phyloP scores from a whole-genome alignment of 2,888 invertebrate genomes.

The Caradrina kadenii region DNA sequence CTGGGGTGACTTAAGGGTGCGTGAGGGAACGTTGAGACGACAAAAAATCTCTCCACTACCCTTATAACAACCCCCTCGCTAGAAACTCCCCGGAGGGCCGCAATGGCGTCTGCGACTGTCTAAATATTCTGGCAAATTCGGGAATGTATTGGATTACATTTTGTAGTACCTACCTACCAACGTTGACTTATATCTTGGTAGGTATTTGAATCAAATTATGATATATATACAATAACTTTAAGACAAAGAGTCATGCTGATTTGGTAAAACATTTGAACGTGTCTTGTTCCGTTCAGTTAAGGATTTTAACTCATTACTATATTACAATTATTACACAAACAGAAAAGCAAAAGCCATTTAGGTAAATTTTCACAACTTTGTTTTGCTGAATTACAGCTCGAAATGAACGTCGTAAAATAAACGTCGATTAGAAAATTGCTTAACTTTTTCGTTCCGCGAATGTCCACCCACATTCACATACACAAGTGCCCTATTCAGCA shows the following conservation, averaged over 20 bases:
- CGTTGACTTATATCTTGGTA: background rate
- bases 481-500: background rate
- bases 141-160: slow-evolving; percentile 55
- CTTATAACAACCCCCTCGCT: slow-evolving; percentile 45
- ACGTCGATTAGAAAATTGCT: background rate
- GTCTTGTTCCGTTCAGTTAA: too few species aligned
- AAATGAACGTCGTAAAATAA: background rate
- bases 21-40: slow-evolving; percentile 62
- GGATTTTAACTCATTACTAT: too few species aligned
- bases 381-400: too few species aligned
- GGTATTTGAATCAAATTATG: slow-evolving; percentile 18
- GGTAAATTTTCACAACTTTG: too few species aligned
- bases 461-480: background rate
- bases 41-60: slow-evolving; percentile 66
- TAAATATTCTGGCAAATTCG: slow-evolving; percentile 61
- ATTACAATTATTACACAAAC: too few species aligned
- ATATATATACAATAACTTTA: slow-evolving; percentile 5
- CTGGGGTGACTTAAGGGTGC: slow-evolving; percentile 47
- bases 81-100: slow-evolving; percentile 47
- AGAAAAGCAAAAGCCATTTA: too few species aligned
- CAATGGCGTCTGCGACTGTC: slow-evolving; percentile 57
- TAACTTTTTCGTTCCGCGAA: background rate
- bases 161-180: slow-evolving; percentile 4
- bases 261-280: too few species aligned
- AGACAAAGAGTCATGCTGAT: background rate